These are phyloP conservation scores for Burhinus bistriatus DNA, from an alignment of 2,113 vertebrate genomes.

Conservation along the genomic window DNA sequence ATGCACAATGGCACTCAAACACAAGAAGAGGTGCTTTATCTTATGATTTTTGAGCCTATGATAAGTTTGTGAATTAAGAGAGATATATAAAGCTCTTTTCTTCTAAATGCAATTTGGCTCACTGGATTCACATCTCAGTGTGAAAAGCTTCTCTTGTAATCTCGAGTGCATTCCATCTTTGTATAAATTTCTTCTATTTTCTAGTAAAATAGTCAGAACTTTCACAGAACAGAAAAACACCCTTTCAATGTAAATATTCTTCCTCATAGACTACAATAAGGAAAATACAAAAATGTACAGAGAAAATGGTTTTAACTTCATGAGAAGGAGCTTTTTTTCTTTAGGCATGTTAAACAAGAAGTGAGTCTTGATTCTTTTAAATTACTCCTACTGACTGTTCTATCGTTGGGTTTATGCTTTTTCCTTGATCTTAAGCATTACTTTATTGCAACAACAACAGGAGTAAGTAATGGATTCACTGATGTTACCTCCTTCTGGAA, in stretches of 20 bases:
- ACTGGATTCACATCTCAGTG: neutral
- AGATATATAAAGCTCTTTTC: neutral
- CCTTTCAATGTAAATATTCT: neutral
- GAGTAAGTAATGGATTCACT: slow-evolving; percentile 15
- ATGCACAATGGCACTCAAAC: neutral
- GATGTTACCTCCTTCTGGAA: slow-evolving; percentile 28
- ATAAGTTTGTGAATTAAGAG: neutral
- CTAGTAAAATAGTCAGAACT: neutral
- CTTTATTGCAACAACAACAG: neutral
- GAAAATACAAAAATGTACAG: neutral
- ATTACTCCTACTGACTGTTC: neutral
- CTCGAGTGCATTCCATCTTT: neutral
- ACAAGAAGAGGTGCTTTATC: neutral
- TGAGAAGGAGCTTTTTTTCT: neutral
- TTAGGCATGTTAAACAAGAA: neutral
- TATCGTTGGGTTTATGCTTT: neutral
- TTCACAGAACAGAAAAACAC: neutral
- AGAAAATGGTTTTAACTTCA: neutral
- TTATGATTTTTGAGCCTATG: neutral
- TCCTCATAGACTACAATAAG: neutral
- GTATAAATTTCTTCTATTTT: neutral
- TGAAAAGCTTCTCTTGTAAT: neutral
- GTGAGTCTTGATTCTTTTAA: neutral
- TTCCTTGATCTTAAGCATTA: neutral
- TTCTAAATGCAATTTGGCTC: neutral